Conservation (phyloP, 1,140 invertebrate species). For the Elysia chlorotica region DNA sequence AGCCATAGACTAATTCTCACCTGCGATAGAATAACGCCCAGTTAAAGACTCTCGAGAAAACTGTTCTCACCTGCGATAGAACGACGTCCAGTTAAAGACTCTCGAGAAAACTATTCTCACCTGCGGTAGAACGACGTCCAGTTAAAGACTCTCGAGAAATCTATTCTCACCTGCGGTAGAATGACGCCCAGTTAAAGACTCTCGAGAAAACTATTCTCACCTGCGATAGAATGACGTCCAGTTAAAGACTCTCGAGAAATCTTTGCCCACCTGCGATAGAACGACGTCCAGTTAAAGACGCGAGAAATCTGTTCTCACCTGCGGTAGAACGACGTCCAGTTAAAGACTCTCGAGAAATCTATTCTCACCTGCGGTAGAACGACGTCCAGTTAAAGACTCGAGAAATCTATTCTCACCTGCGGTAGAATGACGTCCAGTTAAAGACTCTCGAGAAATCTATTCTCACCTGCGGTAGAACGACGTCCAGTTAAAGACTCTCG, state of each 20-base stretch:
- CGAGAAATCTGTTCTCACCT: too few relatives aligned
- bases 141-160: background rate
- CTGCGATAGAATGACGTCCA: slow-evolving; percentile 47
- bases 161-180: slow-evolving; percentile 34
- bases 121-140: background rate
- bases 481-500: background rate
- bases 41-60: too few relatives aligned
- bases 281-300: too few relatives aligned
- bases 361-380: background rate
- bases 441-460: too few relatives aligned
- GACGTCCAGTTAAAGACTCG: background rate
- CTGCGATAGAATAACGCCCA: too few relatives aligned
- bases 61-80: too few relatives aligned
- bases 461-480: too few relatives aligned
- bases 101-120: background rate
- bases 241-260: slow-evolving; percentile 39
- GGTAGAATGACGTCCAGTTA: too few relatives aligned
- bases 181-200: slow-evolving; percentile 48
- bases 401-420: too few relatives aligned
- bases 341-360: background rate
- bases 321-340: background rate
- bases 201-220: slow-evolving; percentile 27
- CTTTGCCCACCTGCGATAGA: too few relatives aligned
- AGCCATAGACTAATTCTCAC: too few relatives aligned
- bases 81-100: background rate